Conservation (phyloP, 2,113 vertebrate species). For the Aviceda subcristata region DNA sequence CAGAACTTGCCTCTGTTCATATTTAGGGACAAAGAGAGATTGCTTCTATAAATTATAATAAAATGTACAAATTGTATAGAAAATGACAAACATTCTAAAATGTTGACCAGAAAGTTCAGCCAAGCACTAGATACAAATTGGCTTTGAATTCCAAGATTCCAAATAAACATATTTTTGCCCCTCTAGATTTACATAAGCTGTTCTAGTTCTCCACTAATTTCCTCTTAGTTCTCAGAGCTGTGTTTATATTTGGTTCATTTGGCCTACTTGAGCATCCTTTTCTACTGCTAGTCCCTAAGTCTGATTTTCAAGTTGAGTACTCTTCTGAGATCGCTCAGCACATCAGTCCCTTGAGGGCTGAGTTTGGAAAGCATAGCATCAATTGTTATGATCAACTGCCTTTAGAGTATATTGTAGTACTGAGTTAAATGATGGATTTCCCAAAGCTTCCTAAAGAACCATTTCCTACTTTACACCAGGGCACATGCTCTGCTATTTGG, state of each 20-base stretch:
- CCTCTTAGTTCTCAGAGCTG: neutral
- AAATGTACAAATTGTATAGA: neutral
- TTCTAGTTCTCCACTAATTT: neutral
- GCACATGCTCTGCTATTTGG: neutral
- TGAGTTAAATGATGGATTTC: neutral
- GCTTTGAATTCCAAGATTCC: neutral
- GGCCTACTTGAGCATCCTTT: neutral
- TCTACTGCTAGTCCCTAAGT: neutral
- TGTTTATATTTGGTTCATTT: slow-evolving; percentile 7
- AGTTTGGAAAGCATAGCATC: neutral
- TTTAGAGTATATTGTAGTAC: neutral
- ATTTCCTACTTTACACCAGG: neutral
- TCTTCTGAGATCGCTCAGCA: neutral
- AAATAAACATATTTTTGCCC: neutral
- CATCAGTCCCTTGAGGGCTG: neutral
- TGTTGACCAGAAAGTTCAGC: neutral
- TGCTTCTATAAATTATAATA: neutral
- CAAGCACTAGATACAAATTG: neutral
- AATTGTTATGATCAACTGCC: neutral
- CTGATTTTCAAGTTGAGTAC: neutral
- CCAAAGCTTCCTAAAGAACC: neutral
- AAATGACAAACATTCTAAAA: neutral
- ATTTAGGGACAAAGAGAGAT: neutral
- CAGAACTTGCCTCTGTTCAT: neutral
- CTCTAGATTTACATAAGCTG: neutral